A percentile compares a stretch with the other conserved stretches of the same genome.
Evolutionary conservation across 2,797 vertebrate species (phyloP).

Genomic region (Heterohyrax brucei): DNA sequence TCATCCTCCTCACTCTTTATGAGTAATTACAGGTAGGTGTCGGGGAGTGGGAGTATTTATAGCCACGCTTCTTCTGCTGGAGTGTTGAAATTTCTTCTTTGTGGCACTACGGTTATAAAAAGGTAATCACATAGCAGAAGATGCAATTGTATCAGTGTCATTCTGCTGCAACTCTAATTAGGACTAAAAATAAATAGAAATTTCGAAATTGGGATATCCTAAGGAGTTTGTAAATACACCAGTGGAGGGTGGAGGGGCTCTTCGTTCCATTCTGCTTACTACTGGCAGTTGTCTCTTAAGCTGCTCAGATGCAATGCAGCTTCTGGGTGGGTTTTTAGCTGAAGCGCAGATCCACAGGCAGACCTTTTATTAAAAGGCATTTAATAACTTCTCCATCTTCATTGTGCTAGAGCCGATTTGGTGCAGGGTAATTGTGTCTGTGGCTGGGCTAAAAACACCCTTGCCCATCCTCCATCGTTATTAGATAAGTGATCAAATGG

Average conservation of each 20-base stretch:
- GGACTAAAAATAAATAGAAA: slow-evolving; percentile 54
- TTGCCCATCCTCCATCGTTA: neutral
- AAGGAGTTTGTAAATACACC: neutral
- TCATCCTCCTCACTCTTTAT: slow-evolving; percentile 14
- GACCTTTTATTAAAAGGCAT: slow-evolving; percentile 32
- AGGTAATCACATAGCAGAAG: neutral
- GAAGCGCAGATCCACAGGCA: neutral
- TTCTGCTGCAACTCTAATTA: slow-evolving; percentile 53
- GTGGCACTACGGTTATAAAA: neutral
- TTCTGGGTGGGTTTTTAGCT: neutral
- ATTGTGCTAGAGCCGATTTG: neutral
- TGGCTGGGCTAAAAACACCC: neutral
- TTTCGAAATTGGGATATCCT: neutral
- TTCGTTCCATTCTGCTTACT: neutral
- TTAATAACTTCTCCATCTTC: neutral
- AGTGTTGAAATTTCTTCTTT: slow-evolving; percentile 69
- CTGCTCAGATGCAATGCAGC: neutral
- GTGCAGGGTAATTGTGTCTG: neutral
- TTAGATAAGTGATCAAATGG: neutral
- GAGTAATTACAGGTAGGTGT: slow-evolving; percentile 69
- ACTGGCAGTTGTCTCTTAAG: neutral
- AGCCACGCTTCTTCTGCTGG: slow-evolving; percentile 12
- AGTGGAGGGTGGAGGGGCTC: neutral
- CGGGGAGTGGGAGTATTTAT: slow-evolving; percentile 74
- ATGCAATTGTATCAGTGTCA: neutral